Base-by-base conservation (phyloP, 2,113 vertebrate genomes). In the Thalassoma bifasciatum region DNA sequence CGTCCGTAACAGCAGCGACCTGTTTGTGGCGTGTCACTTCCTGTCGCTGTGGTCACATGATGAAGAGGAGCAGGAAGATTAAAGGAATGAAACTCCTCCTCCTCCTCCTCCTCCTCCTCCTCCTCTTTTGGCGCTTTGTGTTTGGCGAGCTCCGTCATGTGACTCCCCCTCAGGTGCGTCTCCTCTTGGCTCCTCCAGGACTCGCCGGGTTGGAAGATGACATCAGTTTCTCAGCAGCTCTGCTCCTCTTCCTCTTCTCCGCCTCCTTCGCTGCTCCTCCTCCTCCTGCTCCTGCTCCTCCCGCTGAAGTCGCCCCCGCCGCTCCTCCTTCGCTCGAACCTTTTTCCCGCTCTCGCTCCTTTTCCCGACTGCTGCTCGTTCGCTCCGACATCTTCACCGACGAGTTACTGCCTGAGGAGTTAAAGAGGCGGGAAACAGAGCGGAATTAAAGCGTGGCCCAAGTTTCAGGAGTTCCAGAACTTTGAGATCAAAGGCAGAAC, bases 181-280 rank as follows among this genome's bases (percentile, higher is more conserved):
- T 93, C 84, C 93, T 93, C 81, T 95, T 95, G 74, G 89, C 89
- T 12, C 97, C 96, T 0, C 97, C 97, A 0, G 97, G 97, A 61
- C 98, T 99, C 57, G 97, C 97, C 0, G 97, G 98, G 75, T 98
- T 98, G 83, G 96, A 96, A 16, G 96, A 95, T 0, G 93, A 96
- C 52, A 96, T 88, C 42, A 97, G 95, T 76, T 98, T 98, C 79
- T 98, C 98, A 0, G 96, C 94, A 10, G 94, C 95, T 63, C 98
- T 93, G 86, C 95, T 98, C 89, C 97, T 95, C 77, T 99, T 99
- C 89, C 96, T 95, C 91, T 98, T 99, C 88, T 98, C 98, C 0
- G 95, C 94, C 75, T 96, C 95, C 81, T 97, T 97, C 59, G 60
- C 88, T 17, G 73, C 95, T 1, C 92, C 93, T 21, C 93, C 93